Conservation (phyloP, 2,888 invertebrate genomes). For the Chalcis sispes region DNA sequence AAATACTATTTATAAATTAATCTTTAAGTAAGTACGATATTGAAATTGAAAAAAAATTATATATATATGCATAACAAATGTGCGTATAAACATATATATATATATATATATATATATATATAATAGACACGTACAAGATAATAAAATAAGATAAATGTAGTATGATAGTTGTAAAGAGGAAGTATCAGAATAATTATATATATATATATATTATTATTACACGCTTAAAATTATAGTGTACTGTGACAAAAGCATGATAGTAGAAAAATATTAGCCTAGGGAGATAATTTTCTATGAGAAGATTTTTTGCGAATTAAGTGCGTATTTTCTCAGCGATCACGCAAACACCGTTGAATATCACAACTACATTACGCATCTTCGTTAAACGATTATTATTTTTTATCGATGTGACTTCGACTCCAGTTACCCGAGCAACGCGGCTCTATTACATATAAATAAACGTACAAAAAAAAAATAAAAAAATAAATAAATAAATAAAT, state of each 20-base stretch:
- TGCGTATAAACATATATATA: neutral
- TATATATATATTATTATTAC: conserved; percentile 45
- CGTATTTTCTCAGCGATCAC: conserved; percentile 41
- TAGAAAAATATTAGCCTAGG: conserved; percentile 53
- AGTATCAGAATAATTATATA: conserved; percentile 29
- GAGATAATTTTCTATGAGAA: conserved; percentile 61
- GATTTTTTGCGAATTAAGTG: conserved; percentile 57
- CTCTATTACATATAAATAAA: neutral
- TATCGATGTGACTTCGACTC: conserved; percentile 26
- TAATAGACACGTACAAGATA: conserved; percentile 9
- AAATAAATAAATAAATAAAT: too few relatives aligned
- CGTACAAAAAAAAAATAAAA: neutral
- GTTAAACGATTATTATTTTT: conserved; percentile 25
- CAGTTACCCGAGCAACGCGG: conserved; percentile 10
- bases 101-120: conserved; percentile 18
- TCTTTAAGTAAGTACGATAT: conserved; percentile 10
- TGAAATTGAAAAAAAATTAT: conserved; percentile 3
- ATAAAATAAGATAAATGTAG: conserved; percentile 20
- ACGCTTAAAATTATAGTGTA: conserved; percentile 18
- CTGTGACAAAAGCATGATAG: conserved; percentile 21
- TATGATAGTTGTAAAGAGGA: neutral
- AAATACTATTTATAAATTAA: conserved; percentile 31
- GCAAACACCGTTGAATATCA: too few relatives aligned
- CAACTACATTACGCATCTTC: neutral
- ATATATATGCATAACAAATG: neutral